Evolutionary conservation across 2,797 vertebrate species (phyloP).

Genomic region (Aythya fuligula): DNA sequence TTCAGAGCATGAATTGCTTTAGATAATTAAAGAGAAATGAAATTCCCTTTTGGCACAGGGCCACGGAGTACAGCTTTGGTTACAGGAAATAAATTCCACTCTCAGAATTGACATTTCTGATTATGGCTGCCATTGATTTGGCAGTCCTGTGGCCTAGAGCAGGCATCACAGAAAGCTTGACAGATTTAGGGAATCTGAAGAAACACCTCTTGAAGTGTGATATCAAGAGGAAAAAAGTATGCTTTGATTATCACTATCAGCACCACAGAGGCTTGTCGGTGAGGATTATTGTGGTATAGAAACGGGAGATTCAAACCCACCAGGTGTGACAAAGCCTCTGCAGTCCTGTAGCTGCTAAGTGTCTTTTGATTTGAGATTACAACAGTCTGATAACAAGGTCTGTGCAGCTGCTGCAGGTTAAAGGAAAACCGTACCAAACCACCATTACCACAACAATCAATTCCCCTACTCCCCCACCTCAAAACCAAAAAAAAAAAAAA

Average conservation of each 20-base stretch:
- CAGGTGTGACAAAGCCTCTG: not conserved
- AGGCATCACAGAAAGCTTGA: not conserved
- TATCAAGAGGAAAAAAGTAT: not conserved
- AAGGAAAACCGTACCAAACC: not conserved
- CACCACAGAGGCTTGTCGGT: not conserved
- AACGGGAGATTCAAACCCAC: accelerated
- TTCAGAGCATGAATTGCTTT: not conserved
- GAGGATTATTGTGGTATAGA: not conserved
- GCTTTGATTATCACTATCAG: not conserved
- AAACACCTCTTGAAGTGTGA: not conserved
- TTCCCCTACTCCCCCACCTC: too few relatives aligned
- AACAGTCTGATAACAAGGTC: not conserved
- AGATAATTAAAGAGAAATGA: not conserved
- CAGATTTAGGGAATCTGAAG: not conserved
- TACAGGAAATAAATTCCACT: conserved; percentile 1
- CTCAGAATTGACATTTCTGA: not conserved
- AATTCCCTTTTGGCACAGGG: not conserved
- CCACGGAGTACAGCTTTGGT: not conserved
- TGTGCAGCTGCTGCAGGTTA: not conserved
- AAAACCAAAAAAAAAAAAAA: not conserved
- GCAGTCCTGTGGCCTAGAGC: not conserved
- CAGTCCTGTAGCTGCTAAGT: not conserved
- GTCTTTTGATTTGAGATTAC: not conserved
- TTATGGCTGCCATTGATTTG: not conserved
- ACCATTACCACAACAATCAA: too few relatives aligned